Conservation (phyloP, 2,797 vertebrate species). For the Chelonia mydas region DNA sequence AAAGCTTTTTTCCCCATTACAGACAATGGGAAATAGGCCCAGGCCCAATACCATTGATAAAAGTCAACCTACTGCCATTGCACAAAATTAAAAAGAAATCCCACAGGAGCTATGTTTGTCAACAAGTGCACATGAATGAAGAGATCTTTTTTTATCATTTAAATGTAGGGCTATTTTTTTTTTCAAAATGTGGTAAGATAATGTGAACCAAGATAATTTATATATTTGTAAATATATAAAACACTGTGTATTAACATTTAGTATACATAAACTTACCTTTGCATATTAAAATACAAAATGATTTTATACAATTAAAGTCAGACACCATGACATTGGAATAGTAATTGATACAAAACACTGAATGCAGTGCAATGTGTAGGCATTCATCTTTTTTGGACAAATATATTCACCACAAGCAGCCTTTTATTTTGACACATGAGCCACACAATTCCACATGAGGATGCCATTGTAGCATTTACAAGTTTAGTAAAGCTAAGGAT, state of each 20-base stretch:
- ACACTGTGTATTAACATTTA: slow-evolving; percentile 58
- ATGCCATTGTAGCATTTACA: slow-evolving; percentile 78
- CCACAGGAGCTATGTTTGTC: slow-evolving; percentile 27
- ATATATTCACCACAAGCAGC: slow-evolving; percentile 85
- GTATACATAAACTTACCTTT: slow-evolving; percentile 82
- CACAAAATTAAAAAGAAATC: slow-evolving; percentile 6
- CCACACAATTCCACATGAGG: slow-evolving; percentile 83
- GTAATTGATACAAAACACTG: slow-evolving; percentile 74
- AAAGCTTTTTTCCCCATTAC: neutral
- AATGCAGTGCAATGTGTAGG: slow-evolving; percentile 81
- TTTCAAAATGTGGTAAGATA: slow-evolving; percentile 40
- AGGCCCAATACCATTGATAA: neutral
- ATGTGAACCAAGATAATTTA: slow-evolving; percentile 23
- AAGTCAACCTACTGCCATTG: neutral
- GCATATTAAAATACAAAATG: slow-evolving; percentile 75
- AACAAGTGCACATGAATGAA: slow-evolving; percentile 23
- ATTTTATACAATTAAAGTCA: slow-evolving; percentile 77
- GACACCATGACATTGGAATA: slow-evolving; percentile 77
- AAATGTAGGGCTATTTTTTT: neutral
- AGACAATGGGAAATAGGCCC: neutral
- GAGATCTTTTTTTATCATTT: slow-evolving; percentile 22
- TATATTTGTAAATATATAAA: slow-evolving; percentile 54
- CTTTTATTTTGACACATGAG: slow-evolving; percentile 82
- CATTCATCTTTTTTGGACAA: slow-evolving; percentile 80
- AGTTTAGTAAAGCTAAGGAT: slow-evolving; percentile 79